These are phyloP conservation scores for Spinibarbus caldwelli DNA, from an alignment of 2,797 vertebrate genomes.

Conservation along the genomic window DNA sequence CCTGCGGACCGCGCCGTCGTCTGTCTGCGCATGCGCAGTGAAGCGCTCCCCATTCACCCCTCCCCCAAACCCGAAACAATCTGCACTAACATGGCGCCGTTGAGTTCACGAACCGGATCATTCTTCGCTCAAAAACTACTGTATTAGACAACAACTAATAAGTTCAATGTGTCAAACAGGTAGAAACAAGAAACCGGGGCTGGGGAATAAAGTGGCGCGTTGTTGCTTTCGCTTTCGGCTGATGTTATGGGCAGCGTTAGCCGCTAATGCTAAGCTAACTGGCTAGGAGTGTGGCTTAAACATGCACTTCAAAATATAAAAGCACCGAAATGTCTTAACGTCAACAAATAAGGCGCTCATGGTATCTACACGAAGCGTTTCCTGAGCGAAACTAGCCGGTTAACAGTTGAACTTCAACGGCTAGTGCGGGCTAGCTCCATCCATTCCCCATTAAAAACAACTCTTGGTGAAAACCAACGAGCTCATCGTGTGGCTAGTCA, in stretches of 20 bases:
- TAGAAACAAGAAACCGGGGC: conserved; percentile 50
- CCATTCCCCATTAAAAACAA: conserved; percentile 1
- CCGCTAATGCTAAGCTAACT: conserved; percentile 35
- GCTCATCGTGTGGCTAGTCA: conserved; percentile 26
- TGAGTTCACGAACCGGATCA: conserved; percentile 76
- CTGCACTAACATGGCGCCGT: conserved; percentile 82
- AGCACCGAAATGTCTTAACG: neutral
- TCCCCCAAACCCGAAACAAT: conserved; percentile 72
- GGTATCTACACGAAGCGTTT: neutral
- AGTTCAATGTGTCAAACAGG: conserved; percentile 16
- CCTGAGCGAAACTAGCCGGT: neutral
- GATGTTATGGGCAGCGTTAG: conserved; percentile 41
- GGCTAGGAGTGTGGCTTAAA: neutral
- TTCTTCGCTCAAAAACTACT: conserved; percentile 40
- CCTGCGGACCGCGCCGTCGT: conserved; percentile 76
- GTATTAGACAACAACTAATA: neutral
- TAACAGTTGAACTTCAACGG: neutral
- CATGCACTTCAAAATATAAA: neutral
- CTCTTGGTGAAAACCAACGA: no score
- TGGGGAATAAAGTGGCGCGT: conserved; percentile 55
- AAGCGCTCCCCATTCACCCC: conserved; percentile 72
- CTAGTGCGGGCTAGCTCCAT: neutral
- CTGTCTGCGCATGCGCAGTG: conserved; percentile 74
- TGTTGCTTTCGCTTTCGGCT: conserved; percentile 56
- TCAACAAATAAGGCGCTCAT: neutral